Evolutionary conservation across 2,797 vertebrate genomes (phyloP).

Genomic region (Acrocephalus scirpaceus): DNA sequence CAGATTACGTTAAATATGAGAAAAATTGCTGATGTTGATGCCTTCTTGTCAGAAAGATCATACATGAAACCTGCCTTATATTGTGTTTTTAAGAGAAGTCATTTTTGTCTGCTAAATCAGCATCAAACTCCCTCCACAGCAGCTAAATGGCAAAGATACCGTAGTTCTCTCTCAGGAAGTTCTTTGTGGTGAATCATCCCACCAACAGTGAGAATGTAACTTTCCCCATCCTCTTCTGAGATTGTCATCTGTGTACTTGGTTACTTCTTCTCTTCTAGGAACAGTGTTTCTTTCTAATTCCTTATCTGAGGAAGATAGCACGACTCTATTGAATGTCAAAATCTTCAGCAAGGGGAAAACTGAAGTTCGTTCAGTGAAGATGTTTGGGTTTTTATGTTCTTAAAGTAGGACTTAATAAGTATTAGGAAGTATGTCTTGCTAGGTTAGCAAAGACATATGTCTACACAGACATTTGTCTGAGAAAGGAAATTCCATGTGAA

Average conservation of each 20-base stretch:
- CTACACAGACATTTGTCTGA: background rate
- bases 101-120: conserved; percentile 11
- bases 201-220: background rate
- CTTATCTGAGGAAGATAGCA: background rate
- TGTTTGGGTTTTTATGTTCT: background rate
- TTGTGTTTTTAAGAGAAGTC: background rate
- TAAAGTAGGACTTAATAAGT: background rate
- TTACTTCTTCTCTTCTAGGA: background rate
- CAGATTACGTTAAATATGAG: background rate
- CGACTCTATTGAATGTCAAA: background rate
- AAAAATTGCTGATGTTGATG: background rate
- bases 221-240: background rate
- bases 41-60: background rate
- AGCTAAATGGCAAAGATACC: background rate
- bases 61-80: background rate
- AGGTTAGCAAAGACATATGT: background rate
- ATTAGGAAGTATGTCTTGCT: background rate
- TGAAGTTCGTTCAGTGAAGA: background rate
- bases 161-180: background rate
- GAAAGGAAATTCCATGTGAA: background rate
- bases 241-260: background rate
- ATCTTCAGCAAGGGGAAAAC: background rate
- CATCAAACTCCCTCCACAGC: background rate
- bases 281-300: background rate
- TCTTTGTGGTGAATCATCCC: conserved; percentile 28